Percentiles rank a stretch among this genome's conserved stretches.
phyloP scores from a whole-genome alignment of 2,888 invertebrate species.

The Petrophora chlorosata region DNA sequence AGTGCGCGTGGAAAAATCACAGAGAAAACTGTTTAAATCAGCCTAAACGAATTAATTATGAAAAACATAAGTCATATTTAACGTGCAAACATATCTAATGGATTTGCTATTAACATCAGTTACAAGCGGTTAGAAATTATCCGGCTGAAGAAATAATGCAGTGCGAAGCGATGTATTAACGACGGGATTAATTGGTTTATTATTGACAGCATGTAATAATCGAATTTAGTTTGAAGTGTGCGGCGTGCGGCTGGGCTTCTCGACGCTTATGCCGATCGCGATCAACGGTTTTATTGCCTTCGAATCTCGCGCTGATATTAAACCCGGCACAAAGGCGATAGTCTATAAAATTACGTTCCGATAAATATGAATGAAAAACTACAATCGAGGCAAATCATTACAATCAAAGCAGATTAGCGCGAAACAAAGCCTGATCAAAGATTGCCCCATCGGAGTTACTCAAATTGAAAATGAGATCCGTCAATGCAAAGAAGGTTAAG shows the following conservation, averaged over 20 bases:
- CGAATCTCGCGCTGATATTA: neutral
- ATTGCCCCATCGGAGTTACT: constrained; percentile 48
- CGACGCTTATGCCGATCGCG: neutral
- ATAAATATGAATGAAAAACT: constrained; percentile 21
- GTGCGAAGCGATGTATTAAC: constrained; percentile 16
- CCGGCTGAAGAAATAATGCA: constrained; percentile 20
- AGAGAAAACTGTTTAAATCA: neutral
- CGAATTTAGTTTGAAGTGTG: neutral
- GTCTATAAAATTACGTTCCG: constrained; percentile 18
- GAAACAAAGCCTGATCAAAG: constrained; percentile 50
- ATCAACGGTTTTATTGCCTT: neutral
- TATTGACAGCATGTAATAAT: neutral
- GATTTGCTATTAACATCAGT: constrained; percentile 28
- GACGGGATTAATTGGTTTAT: constrained; percentile 8
- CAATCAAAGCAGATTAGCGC: constrained; percentile 44
- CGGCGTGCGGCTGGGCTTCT: too few species aligned
- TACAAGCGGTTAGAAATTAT: constrained; percentile 23
- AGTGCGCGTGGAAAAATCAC: constrained; percentile 4
- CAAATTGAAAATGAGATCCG: constrained; percentile 62
- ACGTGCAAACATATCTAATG: constrained; percentile 28
- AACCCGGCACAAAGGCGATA: constrained; percentile 6
- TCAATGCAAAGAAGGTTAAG: constrained; percentile 62
- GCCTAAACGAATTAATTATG: constrained; percentile 24
- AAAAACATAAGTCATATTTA: constrained; percentile 20
- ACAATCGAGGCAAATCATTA: constrained; percentile 35